Conservation (phyloP, 1,140 invertebrate genomes). For the Drosophila nikananu region DNA sequence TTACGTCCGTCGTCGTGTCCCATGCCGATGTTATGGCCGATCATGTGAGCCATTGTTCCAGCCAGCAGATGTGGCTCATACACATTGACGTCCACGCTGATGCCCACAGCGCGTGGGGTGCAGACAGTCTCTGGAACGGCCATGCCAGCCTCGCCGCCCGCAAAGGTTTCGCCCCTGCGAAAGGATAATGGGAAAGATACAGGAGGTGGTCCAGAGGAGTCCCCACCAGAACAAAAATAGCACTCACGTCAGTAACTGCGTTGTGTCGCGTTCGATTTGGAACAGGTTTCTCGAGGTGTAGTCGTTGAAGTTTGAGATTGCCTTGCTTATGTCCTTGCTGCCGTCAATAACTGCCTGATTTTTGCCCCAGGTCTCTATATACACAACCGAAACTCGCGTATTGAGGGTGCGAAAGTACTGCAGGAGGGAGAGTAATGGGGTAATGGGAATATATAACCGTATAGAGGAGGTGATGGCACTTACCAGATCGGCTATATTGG, state of each 20-base stretch:
- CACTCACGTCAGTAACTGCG: constrained; percentile 94
- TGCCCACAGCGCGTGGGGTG: constrained; percentile 94
- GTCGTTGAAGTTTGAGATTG: constrained; percentile 95
- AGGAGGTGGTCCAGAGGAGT: not conserved
- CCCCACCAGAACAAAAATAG: fast-evolving
- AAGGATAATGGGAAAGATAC: not conserved
- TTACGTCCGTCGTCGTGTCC: constrained; percentile 95
- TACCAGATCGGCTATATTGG: constrained; percentile 98
- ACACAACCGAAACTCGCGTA: constrained; percentile 96
- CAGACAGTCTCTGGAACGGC: constrained; percentile 96
- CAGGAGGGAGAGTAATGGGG: not conserved
- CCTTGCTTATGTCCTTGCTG: constrained; percentile 93
- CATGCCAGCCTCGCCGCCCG: constrained; percentile 94
- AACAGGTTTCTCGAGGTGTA: constrained; percentile 94
- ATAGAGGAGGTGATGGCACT: constrained; percentile 82
- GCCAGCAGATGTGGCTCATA: constrained; percentile 97
- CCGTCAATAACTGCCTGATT: constrained; percentile 93
- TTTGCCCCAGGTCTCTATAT: constrained; percentile 97
- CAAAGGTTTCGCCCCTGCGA: constrained; percentile 92
- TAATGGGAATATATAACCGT: not conserved
- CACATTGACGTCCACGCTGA: constrained; percentile 95
- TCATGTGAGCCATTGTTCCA: constrained; percentile 97
- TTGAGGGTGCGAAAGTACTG: constrained; percentile 97
- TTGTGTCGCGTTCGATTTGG: constrained; percentile 94
- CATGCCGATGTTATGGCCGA: constrained; percentile 98